A percentile compares a stretch with the other conserved stretches of the same genome.
phyloP scores from a whole-genome alignment of 2,113 vertebrate species.

The Cryptotis parvus region DNA sequence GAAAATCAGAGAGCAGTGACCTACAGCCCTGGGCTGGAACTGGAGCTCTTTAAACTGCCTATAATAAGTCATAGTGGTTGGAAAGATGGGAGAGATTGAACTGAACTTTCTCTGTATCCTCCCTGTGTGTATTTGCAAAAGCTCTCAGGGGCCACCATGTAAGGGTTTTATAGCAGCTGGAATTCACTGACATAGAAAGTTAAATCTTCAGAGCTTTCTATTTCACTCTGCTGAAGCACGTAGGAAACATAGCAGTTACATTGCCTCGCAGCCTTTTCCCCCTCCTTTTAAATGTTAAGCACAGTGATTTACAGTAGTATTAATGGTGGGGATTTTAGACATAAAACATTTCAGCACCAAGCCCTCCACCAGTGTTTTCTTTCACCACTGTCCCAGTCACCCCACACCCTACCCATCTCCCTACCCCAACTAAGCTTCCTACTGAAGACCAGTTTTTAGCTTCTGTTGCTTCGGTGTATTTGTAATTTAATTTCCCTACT shows the following conservation, averaged over 20 bases:
- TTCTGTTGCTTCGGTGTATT: too few species aligned
- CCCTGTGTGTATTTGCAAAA: neutral
- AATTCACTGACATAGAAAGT: constrained; percentile 51
- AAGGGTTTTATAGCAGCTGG: constrained; percentile 14
- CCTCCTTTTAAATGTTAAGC: too few species aligned
- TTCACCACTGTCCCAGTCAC: too few species aligned
- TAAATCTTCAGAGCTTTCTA: neutral
- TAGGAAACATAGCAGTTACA: neutral
- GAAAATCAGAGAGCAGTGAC: constrained; percentile 44
- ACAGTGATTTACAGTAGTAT: too few species aligned
- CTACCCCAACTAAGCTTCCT: too few species aligned
- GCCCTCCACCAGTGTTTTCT: too few species aligned
- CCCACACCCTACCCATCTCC: too few species aligned
- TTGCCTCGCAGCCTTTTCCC: neutral
- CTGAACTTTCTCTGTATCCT: constrained; percentile 11
- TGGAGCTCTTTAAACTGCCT: constrained; percentile 2
- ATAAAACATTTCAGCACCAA: too few species aligned
- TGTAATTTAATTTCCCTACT: too few species aligned
- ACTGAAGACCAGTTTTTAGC: too few species aligned
- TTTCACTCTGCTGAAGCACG: neutral
- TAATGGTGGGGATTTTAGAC: too few species aligned
- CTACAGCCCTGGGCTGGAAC: neutral
- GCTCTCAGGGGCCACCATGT: neutral
- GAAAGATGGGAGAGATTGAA: constrained; percentile 19
- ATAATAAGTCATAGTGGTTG: neutral